These are phyloP conservation scores for Ectropis grisescens DNA, from an alignment of 1,140 invertebrate genomes.

Conservation along the genomic window DNA sequence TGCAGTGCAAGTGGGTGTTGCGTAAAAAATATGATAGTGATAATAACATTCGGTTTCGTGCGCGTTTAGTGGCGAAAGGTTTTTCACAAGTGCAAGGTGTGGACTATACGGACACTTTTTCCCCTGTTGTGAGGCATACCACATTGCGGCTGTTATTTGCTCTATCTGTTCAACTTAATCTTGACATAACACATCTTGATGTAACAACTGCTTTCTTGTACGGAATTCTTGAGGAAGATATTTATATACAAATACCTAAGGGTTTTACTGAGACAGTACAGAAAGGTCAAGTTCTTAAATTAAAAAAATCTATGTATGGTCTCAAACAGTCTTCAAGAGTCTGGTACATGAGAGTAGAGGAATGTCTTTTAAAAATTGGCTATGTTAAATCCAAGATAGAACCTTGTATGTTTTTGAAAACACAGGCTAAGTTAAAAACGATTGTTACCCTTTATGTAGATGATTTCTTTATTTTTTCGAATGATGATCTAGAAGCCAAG, in stretches of 20 bases:
- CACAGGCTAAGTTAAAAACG: constrained; percentile 9
- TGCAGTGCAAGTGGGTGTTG: constrained; percentile 2
- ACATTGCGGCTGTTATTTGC: constrained; percentile 14
- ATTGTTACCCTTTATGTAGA: constrained; percentile 28
- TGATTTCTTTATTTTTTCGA: constrained; percentile 27
- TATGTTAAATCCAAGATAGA: constrained; percentile 14
- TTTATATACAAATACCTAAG: not conserved
- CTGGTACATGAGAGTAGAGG: constrained; percentile 11
- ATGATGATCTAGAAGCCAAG: constrained; percentile 3
- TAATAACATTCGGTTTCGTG: constrained; percentile 8
- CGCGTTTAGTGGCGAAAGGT: constrained; percentile 15
- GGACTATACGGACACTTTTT: constrained; percentile 12
- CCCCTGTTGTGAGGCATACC: too few species aligned
- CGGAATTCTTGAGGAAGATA: constrained; percentile 30
- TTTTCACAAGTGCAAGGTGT: constrained; percentile 11
- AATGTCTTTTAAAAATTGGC: constrained; percentile 11
- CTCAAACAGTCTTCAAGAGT: too few species aligned
- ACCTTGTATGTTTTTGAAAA: constrained; percentile 13
- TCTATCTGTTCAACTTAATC: constrained; percentile 10
- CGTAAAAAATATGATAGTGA: too few species aligned
- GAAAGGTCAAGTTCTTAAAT: not conserved
- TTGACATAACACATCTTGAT: constrained; percentile 15
- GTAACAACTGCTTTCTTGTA: not conserved
- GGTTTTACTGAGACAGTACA: not conserved
- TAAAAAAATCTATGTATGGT: not conserved